Conservation (phyloP, 2,113 vertebrate genomes). For the Tauraco erythrolophus region DNA sequence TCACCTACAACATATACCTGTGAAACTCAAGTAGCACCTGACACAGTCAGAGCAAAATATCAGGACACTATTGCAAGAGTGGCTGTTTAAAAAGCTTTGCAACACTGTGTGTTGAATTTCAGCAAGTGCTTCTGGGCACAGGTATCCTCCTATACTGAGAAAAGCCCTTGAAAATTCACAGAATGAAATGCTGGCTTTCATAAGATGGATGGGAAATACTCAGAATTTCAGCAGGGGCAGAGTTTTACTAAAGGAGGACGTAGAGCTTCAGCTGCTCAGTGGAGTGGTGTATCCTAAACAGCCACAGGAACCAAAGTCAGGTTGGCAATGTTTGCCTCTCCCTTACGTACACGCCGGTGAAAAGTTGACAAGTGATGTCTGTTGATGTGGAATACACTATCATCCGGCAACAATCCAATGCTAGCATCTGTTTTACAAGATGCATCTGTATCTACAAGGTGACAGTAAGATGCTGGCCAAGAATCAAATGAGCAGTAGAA, state of each 20-base stretch:
- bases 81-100: neutral
- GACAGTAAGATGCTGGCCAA: neutral
- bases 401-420: neutral
- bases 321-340: neutral
- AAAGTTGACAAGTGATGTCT: neutral
- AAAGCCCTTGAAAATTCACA: neutral
- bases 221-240: neutral
- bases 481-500: neutral
- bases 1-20: neutral
- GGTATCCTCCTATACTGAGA: neutral
- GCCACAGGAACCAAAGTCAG: neutral
- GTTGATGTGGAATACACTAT: neutral
- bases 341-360: accelerated
- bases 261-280: neutral
- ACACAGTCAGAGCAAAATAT: neutral
- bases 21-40: neutral
- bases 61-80: neutral
- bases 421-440: neutral
- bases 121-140: neutral
- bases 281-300: neutral
- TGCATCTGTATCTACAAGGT: neutral
- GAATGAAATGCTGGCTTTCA: neutral
- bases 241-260: neutral
- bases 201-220: neutral
- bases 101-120: too few relatives aligned